A percentile compares a stretch with the other conserved stretches of the same genome.
These are phyloP conservation scores for Zoanthus sansibaricus DNA, from an alignment of 92 coral and sea anemone species.

Conservation along the genomic window DNA sequence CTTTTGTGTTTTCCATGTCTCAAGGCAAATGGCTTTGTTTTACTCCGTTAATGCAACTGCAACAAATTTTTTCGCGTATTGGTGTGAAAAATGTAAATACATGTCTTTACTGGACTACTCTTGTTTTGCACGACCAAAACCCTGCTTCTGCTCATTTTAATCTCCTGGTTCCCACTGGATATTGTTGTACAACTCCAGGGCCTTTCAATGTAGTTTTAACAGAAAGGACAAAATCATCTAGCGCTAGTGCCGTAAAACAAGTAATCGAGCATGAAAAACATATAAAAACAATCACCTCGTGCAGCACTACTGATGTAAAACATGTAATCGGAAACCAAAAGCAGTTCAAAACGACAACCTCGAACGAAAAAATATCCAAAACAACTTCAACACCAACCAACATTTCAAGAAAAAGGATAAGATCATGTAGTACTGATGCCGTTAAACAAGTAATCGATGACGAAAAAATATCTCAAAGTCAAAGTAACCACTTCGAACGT, in stretches of 20 bases:
- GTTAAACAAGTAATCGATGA: background rate
- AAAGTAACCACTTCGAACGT: background rate
- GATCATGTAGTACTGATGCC: background rate
- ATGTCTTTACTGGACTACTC: background rate
- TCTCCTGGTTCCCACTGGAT: slow-evolving; percentile 26
- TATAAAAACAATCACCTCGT: background rate
- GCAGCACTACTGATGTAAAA: background rate
- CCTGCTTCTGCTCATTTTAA: slow-evolving; percentile 17
- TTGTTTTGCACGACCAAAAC: slow-evolving; percentile 32
- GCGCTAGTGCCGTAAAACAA: background rate
- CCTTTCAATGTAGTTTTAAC: background rate
- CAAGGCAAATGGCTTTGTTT: slow-evolving; percentile 58
- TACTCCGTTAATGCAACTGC: slow-evolving; percentile 22
- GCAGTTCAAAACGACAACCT: background rate
- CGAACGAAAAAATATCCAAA: background rate
- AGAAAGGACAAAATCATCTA: slow-evolving; percentile 15
- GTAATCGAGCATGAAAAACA: background rate
- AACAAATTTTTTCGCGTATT: background rate
- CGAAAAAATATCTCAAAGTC: background rate
- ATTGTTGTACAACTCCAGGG: slow-evolving; percentile 27
- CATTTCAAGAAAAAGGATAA: background rate
- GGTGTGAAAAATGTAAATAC: background rate
- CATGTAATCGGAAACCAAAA: background rate
- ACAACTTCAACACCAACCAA: background rate
- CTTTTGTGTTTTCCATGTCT: slow-evolving; percentile 50